Conservation (phyloP, 2,797 vertebrate species). For the Fistularia commersonii region DNA sequence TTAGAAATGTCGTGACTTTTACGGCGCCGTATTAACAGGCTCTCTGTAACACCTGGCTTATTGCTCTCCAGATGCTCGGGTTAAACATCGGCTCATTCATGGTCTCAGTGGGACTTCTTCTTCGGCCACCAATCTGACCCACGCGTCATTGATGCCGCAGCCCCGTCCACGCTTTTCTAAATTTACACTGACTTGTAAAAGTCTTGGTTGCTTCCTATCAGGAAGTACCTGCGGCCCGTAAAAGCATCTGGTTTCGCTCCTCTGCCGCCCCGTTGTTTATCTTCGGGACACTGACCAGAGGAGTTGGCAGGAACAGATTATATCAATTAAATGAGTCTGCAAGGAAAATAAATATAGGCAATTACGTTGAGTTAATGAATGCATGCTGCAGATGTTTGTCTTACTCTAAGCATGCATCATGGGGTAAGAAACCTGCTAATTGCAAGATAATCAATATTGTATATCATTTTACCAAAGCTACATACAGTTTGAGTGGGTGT, state of each 20-base stretch:
- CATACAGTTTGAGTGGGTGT: no score
- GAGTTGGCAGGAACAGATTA: conserved; percentile 22
- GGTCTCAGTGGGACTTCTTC: conserved; percentile 24
- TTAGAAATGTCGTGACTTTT: neutral
- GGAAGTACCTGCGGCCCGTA: conserved; percentile 40
- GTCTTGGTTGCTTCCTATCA: no score
- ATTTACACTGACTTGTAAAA: conserved; percentile 47
- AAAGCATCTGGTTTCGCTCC: conserved; percentile 27
- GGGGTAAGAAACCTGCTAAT: neutral
- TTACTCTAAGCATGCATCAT: neutral
- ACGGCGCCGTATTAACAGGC: conserved; percentile 6
- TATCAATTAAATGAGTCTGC: conserved; percentile 27
- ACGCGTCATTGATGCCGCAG: conserved; percentile 35
- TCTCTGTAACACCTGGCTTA: conserved; percentile 40
- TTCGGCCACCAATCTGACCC: conserved; percentile 21
- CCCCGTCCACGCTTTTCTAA: conserved; percentile 34
- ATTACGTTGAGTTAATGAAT: conserved; percentile 3
- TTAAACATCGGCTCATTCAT: conserved; percentile 32
- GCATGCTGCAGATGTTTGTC: neutral
- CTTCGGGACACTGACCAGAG: conserved; percentile 22
- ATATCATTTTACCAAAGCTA: no score
- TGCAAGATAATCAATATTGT: neutral
- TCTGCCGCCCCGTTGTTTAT: conserved; percentile 4
- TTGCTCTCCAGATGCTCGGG: conserved; percentile 39
- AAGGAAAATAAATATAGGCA: conserved; percentile 10